A percentile compares a stretch with the other conserved stretches of the same genome.
Evolutionary conservation across 2,113 vertebrate species (phyloP).

Genomic region (Hippocampus zosterae): DNA sequence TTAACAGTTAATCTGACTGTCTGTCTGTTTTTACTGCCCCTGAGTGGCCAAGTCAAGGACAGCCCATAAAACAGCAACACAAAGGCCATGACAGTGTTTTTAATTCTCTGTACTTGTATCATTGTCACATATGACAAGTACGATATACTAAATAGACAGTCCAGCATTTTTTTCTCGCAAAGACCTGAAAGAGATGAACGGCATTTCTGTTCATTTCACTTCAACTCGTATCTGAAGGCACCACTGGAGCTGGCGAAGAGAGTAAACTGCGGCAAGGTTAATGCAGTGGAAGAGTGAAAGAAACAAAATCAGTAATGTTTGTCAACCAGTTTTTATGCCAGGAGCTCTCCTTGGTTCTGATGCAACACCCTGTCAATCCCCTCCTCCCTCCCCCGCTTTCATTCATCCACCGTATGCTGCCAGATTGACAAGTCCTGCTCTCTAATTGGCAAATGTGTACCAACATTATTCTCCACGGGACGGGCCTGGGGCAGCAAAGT

Average conservation of each 20-base stretch:
- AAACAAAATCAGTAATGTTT: slow-evolving; percentile 39
- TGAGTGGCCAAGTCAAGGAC: neutral
- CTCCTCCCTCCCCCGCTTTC: slow-evolving; percentile 8
- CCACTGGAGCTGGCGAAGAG: neutral
- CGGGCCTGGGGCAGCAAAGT: slow-evolving; percentile 29
- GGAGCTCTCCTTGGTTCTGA: slow-evolving; percentile 67
- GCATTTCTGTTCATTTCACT: neutral
- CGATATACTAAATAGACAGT: neutral
- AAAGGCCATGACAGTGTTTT: neutral
- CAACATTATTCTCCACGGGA: slow-evolving; percentile 57
- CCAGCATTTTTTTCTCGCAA: neutral
- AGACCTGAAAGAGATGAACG: neutral
- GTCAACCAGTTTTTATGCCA: slow-evolving; percentile 25
- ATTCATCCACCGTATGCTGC: slow-evolving; percentile 41
- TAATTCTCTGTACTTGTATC: neutral
- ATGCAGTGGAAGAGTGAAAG: neutral
- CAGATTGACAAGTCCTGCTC: slow-evolving; percentile 62
- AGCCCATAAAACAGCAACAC: neutral
- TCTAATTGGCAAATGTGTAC: slow-evolving; percentile 67
- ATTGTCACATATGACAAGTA: neutral
- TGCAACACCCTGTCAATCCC: neutral
- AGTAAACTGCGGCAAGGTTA: neutral
- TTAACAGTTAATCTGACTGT: neutral
- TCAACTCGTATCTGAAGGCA: neutral
- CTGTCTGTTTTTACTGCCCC: neutral